A percentile compares a stretch with the other conserved stretches of the same genome.
These are phyloP conservation scores for Rhingia campestris DNA, from an alignment of 2,888 invertebrate species.

Conservation along the genomic window DNA sequence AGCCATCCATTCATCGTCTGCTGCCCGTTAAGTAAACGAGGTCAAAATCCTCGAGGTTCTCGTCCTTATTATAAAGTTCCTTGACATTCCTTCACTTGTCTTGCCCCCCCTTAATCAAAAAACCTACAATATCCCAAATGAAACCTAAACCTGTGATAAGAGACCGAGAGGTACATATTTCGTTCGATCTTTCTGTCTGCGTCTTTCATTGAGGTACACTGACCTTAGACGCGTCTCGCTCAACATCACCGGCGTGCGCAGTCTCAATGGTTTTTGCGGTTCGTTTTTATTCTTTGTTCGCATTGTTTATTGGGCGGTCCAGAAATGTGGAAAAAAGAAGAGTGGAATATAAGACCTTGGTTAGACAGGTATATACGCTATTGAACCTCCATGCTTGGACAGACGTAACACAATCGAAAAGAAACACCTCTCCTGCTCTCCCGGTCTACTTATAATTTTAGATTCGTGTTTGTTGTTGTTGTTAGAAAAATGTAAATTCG, in stretches of 20 bases:
- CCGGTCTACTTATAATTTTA: constrained; percentile 7
- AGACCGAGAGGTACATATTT: constrained; percentile 35
- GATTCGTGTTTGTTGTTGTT: neutral
- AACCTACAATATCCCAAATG: constrained; percentile 27
- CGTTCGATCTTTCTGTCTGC: constrained; percentile 44
- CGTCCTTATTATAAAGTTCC: constrained; percentile 78
- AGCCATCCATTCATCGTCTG: constrained; percentile 58
- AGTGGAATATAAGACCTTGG: constrained; percentile 18
- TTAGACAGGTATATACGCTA: constrained; percentile 10
- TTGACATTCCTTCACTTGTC: constrained; percentile 12
- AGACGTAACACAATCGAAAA: neutral
- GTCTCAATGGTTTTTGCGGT: constrained; percentile 45
- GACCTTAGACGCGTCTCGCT: constrained; percentile 54
- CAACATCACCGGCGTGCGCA: constrained; percentile 23
- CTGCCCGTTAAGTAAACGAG: constrained; percentile 75
- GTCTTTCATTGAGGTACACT: constrained; percentile 62
- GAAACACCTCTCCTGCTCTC: neutral
- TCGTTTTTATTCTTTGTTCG: constrained; percentile 33
- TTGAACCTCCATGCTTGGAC: neutral
- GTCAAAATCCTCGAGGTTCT: constrained; percentile 81
- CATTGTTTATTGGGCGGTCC: constrained; percentile 53
- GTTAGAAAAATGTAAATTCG: constrained; percentile 23
- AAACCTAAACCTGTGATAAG: constrained; percentile 48
- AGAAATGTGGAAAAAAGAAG: neutral
- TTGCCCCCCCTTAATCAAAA: neutral